Conservation (phyloP, 2,113 vertebrate genomes). For the Argyrosomus japonicus region DNA sequence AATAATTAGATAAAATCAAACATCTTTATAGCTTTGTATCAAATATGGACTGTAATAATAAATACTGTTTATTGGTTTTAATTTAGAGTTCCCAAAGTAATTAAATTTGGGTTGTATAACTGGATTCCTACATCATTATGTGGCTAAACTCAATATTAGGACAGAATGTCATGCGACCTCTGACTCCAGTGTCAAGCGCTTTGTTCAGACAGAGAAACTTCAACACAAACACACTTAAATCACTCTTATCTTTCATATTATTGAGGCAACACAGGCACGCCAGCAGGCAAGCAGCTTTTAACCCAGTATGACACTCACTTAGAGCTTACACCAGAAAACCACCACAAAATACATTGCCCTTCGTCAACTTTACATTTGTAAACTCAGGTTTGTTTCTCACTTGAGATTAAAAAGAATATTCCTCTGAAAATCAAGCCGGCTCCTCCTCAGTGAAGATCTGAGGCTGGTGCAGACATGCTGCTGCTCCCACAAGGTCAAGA, state of each 20-base stretch:
- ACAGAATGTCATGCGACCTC: constrained; percentile 11
- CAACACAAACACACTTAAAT: constrained; percentile 38
- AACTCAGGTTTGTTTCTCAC: not conserved
- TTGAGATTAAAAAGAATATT: not conserved
- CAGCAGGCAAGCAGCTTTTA: not conserved
- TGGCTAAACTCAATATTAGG: not conserved
- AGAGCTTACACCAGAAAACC: not conserved
- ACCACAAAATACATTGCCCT: not conserved
- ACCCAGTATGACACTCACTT: not conserved
- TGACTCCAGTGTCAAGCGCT: not conserved
- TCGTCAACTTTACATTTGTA: not conserved
- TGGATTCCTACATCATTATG: constrained; percentile 3
- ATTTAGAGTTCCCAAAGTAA: not conserved
- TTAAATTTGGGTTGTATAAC: not conserved
- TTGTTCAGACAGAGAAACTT: constrained; percentile 10
- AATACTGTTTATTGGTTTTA: constrained; percentile 16
- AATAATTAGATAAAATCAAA: not conserved
- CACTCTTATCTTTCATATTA: constrained; percentile 1
- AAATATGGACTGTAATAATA: constrained; percentile 5
- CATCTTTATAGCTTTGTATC: not conserved
- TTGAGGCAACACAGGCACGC: not conserved
- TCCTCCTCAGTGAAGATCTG: not conserved
- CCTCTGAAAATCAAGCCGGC: not conserved
- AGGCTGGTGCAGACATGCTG: not conserved
- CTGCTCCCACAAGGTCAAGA: constrained; percentile 10